Conservation (phyloP, 2,888 invertebrate species). For the Trypoxylon attenuatum region DNA sequence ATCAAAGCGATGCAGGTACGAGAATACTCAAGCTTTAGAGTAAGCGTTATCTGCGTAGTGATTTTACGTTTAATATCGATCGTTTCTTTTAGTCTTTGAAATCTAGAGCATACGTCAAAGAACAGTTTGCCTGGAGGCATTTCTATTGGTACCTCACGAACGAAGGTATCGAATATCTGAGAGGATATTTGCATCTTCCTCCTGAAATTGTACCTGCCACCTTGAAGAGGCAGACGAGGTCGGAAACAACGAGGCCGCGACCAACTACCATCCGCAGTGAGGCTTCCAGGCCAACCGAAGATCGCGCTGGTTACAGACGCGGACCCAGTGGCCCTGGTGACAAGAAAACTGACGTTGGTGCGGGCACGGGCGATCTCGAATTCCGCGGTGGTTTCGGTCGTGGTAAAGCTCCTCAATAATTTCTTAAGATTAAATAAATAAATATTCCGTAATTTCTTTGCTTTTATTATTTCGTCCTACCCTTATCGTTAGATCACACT, state of each 20-base stretch:
- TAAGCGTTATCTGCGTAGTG: no score
- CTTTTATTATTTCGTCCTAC: not conserved
- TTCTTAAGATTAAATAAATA: slow-evolving; percentile 52
- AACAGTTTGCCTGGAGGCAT: slow-evolving; percentile 99
- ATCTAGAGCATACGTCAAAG: slow-evolving; percentile 97
- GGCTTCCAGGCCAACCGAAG: slow-evolving; percentile 85
- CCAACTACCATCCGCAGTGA: slow-evolving; percentile 82
- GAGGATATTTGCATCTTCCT: slow-evolving; percentile 96
- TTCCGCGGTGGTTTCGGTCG: slow-evolving; percentile 80
- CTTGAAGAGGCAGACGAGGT: slow-evolving; percentile 91
- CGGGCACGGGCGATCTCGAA: slow-evolving; percentile 94
- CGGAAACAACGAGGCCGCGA: slow-evolving; percentile 89
- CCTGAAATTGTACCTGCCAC: slow-evolving; percentile 99
- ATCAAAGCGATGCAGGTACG: slow-evolving; percentile 95
- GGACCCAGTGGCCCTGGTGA: slow-evolving; percentile 85
- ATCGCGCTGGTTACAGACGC: slow-evolving; percentile 88
- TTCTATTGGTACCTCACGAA: slow-evolving; percentile 99
- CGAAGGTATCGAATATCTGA: slow-evolving; percentile 97
- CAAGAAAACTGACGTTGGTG: slow-evolving; percentile 98
- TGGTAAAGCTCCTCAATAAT: slow-evolving; percentile 66
- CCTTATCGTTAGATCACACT: not conserved
- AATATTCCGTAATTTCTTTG: slow-evolving; percentile 19
- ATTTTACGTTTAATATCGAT: not conserved
- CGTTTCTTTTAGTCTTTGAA: slow-evolving; percentile 84
- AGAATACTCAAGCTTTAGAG: slow-evolving; percentile 27